Base-by-base conservation (phyloP, 2,888 invertebrate genomes). In the Volucella inflata region DNA sequence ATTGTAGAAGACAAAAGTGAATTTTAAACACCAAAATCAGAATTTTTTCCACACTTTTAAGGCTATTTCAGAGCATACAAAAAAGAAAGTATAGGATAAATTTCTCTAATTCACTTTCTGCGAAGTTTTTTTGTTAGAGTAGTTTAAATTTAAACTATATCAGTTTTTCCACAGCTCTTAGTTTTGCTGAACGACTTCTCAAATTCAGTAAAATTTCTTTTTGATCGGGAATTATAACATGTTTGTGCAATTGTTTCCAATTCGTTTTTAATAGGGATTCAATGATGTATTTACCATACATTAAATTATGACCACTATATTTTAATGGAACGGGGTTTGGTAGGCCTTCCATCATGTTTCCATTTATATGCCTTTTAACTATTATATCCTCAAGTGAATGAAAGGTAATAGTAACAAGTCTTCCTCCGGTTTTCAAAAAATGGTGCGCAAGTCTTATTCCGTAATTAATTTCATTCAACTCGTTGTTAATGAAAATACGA, bases 401-500 rank as follows among this genome's bases (percentile, higher is more conserved):
- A 91, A 98, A 99, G 12, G 97, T 95, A 50, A 99, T 94, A 0
- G 96, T 95, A 0, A 97, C 95, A 80, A 98, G 91, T 80, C 95
- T 93, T 0, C 98, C 98, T 46, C 95, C 94, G 0, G 95, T 92
- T 92, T 96, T 97, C 21, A 99, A 93, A 89, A 95, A 96, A 89
- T 94, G 94, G 85, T 95, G 94, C 0, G 98, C 96, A 71, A 98
- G 89, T 30, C 96, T 91, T 92, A 99, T 94, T 0, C 95, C 98
- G 91, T 96, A 97, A 93, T 98, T 97, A 1, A 99, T 94, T 93
- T 99, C 98, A 91, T 99, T 99, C 0, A 99, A 92, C 93, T 99
- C 99, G 91, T 99, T 97, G 90, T 99, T 99, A 0, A 99, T 97
- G 92, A 99, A 98, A 89, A 99, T 98, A 81, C 99, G 94, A 83